Evolutionary conservation across 2,888 invertebrate species (phyloP).

Genomic region (Dryomyza anilis): DNA sequence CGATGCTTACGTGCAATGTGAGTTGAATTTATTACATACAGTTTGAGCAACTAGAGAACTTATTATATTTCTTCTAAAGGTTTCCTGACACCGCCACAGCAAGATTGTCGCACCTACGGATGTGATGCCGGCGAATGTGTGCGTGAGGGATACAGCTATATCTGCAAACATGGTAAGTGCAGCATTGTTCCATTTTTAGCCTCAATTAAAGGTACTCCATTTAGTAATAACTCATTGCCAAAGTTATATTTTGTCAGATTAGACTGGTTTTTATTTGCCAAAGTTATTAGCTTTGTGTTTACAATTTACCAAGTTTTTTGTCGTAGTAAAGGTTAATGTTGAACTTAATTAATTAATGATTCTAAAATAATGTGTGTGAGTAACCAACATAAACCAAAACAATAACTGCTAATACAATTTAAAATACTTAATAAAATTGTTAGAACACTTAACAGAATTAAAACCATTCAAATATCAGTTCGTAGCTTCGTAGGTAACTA

Average conservation of each 20-base stretch:
- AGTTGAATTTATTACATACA: not conserved
- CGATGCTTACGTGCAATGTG: constrained; percentile 85
- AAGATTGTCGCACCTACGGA: constrained; percentile 83
- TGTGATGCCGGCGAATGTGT: constrained; percentile 86
- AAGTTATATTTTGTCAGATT: not conserved
- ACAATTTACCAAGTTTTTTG: not conserved
- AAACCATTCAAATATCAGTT: not conserved
- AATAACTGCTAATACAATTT: not conserved
- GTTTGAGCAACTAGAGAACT: not conserved
- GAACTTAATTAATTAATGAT: constrained; percentile 7
- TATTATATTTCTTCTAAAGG: constrained; percentile 39
- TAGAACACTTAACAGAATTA: not conserved
- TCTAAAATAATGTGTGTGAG: not conserved
- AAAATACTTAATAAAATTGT: not conserved
- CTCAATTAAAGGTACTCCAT: not conserved
- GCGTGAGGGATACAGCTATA: constrained; percentile 81
- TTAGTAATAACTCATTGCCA: not conserved
- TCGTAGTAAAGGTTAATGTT: not conserved
- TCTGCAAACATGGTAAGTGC: constrained; percentile 63
- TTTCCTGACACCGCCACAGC: constrained; percentile 57
- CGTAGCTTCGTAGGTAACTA: not conserved
- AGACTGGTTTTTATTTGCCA: not conserved
- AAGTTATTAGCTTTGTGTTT: not conserved
- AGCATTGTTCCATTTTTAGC: not conserved
- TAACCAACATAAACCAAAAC: not conserved